Evolutionary conservation across 1,140 invertebrate genomes (phyloP), one percentile per base, ranked within the genome.

Genomic region (Apis cerana): DNA sequence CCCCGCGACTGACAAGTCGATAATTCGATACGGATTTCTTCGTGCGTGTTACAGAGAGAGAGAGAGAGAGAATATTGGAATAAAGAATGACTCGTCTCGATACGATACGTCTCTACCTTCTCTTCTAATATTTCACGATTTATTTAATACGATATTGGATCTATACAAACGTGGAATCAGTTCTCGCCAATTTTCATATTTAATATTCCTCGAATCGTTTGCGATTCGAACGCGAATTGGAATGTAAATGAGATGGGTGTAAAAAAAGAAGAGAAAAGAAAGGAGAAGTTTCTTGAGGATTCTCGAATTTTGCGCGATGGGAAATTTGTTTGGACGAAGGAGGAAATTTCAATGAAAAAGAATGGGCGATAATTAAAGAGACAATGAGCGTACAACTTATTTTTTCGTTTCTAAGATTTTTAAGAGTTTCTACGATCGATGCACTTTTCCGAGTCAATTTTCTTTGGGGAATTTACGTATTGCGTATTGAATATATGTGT

Each of bases 21-120:
- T 83, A 71, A 84, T 75, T 33, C 77, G 54, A 80, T 68, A 52
- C 33, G 62, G 62, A 79, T 74, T 80, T 58, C 75, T 62, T 79
- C 82, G 82, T 71, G 43, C 56, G 50, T 68, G 15, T 3, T 21
- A 27, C 7, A 7, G 10, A 19, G 3, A 19, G 7, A 19, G 7
- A 56, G 56, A 0, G 8, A 19, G 15, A 17, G 19, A 9, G 7
- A 52, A 23, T 12, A 3, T 27, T 8, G 17, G 50, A 23, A 72
- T 54, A 62, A n/a, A 71, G 9, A 27, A 43, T 3, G 15, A 13
- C 21, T 48, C 17, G 33, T 52, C 12, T 23, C 17, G 21, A 17
- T 13, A 23, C 15, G 17, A 23, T 23, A 68, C 8, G 48, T 23
- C 48, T 23, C n/a, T 69, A 7, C 12, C 12, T 15, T 69, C 23